Conservation (phyloP, 1,140 invertebrate genomes). For the Ceratitis capitata region DNA sequence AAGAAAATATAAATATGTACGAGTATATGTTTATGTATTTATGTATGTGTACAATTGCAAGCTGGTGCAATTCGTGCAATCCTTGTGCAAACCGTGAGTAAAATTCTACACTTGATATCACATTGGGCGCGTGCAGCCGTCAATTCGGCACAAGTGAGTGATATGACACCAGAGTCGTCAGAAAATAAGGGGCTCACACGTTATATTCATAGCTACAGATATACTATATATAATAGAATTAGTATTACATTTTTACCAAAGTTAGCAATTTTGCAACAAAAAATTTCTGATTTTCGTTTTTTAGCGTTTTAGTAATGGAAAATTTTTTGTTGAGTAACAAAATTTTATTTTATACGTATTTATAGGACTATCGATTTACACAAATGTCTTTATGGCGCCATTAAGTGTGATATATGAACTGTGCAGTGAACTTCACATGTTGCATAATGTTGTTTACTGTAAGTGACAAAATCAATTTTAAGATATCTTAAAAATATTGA, state of each 20-base stretch:
- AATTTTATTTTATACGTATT: not conserved
- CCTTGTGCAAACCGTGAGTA: not conserved
- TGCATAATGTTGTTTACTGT: too few relatives aligned
- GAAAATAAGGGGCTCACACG: not conserved
- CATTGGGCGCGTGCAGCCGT: conserved; percentile 1
- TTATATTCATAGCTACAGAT: not conserved
- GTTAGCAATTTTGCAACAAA: not conserved
- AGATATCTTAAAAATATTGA: too few relatives aligned
- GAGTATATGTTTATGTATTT: not conserved
- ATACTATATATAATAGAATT: not conserved
- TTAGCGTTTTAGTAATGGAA: not conserved
- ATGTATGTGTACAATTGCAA: not conserved
- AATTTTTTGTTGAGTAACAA: not conserved
- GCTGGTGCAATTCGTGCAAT: not conserved
- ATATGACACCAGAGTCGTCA: conserved; percentile 10
- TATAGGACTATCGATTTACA: not conserved
- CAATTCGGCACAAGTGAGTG: not conserved
- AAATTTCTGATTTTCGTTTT: not conserved
- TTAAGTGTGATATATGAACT: not conserved
- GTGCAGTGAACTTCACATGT: too few relatives aligned
- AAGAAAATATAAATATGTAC: not conserved
- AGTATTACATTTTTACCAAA: not conserved
- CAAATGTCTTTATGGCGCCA: not conserved
- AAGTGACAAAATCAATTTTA: too few relatives aligned
- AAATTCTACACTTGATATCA: not conserved